Base-by-base conservation (phyloP, 2,888 invertebrate species). In the Ennomos erosarius region DNA sequence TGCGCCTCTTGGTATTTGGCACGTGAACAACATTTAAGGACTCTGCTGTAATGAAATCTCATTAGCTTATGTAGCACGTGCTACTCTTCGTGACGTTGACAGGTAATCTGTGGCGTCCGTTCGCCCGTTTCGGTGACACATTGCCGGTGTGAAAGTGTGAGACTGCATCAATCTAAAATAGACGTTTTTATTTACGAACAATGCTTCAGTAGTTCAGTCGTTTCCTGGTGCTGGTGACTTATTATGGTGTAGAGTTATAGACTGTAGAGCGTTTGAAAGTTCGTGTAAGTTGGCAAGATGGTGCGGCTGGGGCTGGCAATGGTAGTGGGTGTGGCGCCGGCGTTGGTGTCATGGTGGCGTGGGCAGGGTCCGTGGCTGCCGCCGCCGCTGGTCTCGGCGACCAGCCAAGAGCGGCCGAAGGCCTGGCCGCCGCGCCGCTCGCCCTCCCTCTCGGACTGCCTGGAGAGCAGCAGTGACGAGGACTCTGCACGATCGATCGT, bases 311-410 rank as follows among this genome's bases (percentile, higher is more conserved):
- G 91, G 33, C 65, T 93, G 62, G 92, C 93, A 63, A 92, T 93
- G 92, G 92, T 92, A 58, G 92, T 92, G 51, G 93, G 92, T 33
- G 92, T 93, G 67, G 91, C 93, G 62, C 93, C 93, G 55, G 91
- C 90, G 56, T 72, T 92, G 67, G 89, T 93, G 68, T 90, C 92
- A 45, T 91, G 91, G 92, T 90, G 90, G 91, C 85, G 90, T 38
- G 89, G 90, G 0, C 83, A 85, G 60, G 81, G 82, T 1, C 71
- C 82, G 37, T 74, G 75, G 77, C 62, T 85, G 69, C 81, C 82
- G 33, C 68, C 79, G 57, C 84, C 82, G 57, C 70, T 86, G 73
- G 69, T 78, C 47, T 54, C 79, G 61, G 62, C 75, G 34, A 73
- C 80, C 48, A 65, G 69, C 8, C 58, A 47, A 26, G 90, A 88